Conservation (phyloP, 2,797 vertebrate genomes). For the Champsocephalus gunnari region DNA sequence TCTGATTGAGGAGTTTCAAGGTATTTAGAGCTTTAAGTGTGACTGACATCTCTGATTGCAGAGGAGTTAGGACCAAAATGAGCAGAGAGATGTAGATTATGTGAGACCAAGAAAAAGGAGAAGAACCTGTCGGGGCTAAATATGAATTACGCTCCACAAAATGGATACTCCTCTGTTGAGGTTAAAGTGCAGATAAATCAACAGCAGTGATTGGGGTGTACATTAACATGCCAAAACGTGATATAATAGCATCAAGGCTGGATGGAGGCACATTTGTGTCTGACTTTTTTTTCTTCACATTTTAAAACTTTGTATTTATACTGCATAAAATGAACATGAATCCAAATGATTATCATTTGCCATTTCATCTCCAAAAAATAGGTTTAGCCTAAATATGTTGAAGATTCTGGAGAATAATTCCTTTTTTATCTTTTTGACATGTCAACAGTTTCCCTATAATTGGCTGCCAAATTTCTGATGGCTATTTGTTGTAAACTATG, state of each 20-base stretch:
- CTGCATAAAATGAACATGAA: too few species aligned
- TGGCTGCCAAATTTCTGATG: conserved; percentile 19
- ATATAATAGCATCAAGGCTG: conserved; percentile 22
- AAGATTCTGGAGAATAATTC: not conserved
- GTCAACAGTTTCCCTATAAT: conserved; percentile 1
- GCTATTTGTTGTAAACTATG: conserved; percentile 14
- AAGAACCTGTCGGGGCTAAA: conserved; percentile 32
- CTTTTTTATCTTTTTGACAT: not conserved
- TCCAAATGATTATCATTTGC: not conserved
- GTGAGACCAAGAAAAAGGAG: conserved; percentile 43
- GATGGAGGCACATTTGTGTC: not conserved
- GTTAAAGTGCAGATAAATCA: conserved; percentile 40
- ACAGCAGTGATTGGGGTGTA: conserved; percentile 7
- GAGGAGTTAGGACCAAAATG: conserved; percentile 61
- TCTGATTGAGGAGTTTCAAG: conserved; percentile 67
- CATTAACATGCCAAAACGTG: conserved; percentile 26
- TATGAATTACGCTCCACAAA: conserved; percentile 47
- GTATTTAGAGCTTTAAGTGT: conserved; percentile 74
- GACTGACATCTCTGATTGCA: conserved; percentile 77
- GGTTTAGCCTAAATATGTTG: conserved; percentile 6
- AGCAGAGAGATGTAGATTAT: conserved; percentile 63
- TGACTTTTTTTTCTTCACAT: too few species aligned
- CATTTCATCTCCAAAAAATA: not conserved
- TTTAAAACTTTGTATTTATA: too few species aligned
- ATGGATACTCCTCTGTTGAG: conserved; percentile 33